phyloP scores from a whole-genome alignment of 2,113 vertebrate genomes.

The Harpagus bidentatus region DNA sequence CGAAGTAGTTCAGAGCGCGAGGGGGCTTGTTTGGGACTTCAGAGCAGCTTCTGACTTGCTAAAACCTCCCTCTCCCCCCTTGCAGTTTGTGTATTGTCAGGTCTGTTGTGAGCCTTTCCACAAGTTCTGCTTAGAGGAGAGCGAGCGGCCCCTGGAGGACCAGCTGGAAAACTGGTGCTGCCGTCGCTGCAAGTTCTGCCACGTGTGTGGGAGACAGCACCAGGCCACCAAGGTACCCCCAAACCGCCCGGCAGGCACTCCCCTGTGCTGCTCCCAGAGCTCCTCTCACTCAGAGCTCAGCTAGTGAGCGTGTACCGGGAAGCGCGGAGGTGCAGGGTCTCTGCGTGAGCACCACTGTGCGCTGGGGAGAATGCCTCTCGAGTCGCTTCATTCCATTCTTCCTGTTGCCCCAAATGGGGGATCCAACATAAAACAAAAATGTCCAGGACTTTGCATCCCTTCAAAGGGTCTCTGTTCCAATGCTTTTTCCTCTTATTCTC shows the following conservation, averaged over 20 bases:
- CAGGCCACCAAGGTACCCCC: constrained; percentile 90
- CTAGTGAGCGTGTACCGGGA: accelerated
- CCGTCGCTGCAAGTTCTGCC: constrained; percentile 95
- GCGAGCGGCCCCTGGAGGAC: constrained; percentile 92
- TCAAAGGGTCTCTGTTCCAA: neutral
- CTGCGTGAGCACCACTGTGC: neutral
- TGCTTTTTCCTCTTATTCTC: neutral
- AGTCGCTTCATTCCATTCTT: neutral
- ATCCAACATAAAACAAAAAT: neutral
- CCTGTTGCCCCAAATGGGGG: neutral
- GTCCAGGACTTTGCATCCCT: neutral
- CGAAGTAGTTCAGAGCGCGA: neutral
- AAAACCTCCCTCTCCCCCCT: constrained; percentile 16
- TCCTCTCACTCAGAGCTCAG: accelerated
- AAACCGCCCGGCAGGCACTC: neutral
- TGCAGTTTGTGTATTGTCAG: constrained; percentile 97
- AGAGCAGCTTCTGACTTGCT: neutral
- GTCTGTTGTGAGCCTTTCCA: constrained; percentile 99
- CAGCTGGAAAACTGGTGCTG: constrained; percentile 99
- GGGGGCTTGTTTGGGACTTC: neutral
- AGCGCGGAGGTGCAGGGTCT: neutral
- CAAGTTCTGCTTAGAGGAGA: constrained; percentile 96
- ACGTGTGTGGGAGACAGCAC: constrained; percentile 93
- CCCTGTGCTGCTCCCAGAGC: neutral
- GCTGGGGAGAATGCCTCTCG: neutral